Base-by-base conservation (phyloP, 2,888 invertebrate genomes). In the Drosophila melanocephala region DNA sequence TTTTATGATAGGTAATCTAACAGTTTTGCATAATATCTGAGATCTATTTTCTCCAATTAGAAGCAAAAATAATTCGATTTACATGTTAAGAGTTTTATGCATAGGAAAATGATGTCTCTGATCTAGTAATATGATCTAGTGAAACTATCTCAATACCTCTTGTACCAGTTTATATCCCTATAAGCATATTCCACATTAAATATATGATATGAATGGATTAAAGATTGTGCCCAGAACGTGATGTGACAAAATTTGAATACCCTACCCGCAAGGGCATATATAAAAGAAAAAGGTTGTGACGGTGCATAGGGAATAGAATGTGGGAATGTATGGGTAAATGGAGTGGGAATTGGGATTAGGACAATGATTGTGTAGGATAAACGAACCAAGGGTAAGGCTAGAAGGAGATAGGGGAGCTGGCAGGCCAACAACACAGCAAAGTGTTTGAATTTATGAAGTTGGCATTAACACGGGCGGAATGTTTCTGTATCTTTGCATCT, bases 401-500 rank as follows among this genome's bases (percentile, higher is more conserved):
- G 28, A 30, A 16, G 32, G 9, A 32, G 26, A 16, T 22, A 26
- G 22, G 16, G 22, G 26, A 22, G 28, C 10, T 30, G 33, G 6
- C 39, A 37, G 26, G 33, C 14, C 39, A 30, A 32, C 30, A 35
- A 26, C 53, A 39, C 22, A 51, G 72, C 62, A 52, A 79, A 79
- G 79, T 84, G 82, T 84, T 77, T 78, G 82, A 79, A 82, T 78
- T 82, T 84, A 84, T 82, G 82, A 81, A 83, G 72, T 72, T 72
- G 67, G 47, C 67, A 53, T 61, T 55, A 55, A 58, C 44, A 62
- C 42, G 58, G 51, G 14, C 66, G 53, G 76, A 69, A 75, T 80
- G 76, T 69, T 66, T 78, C 81, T 66, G 68, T 59, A 76, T 80
- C 81, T 69, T 22, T 61, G 78, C 55, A 75, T 80, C 75, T 57